phyloP scores from a whole-genome alignment of 2,113 vertebrate genomes.

The Centropus unirufus region DNA sequence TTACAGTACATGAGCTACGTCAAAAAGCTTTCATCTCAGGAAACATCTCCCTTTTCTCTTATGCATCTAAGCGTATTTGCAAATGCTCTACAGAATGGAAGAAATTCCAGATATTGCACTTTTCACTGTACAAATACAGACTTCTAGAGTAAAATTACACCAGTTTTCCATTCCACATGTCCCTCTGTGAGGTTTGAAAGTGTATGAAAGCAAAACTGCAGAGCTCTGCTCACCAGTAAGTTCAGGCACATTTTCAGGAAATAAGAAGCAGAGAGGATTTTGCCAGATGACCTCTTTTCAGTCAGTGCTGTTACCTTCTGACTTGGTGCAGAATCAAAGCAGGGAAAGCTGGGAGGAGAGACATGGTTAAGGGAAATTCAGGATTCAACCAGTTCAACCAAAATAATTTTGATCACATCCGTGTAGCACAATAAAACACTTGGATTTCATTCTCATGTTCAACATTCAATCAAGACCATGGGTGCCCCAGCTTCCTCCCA shows the following conservation, averaged over 20 bases:
- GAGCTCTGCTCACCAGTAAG: neutral
- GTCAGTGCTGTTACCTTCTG: neutral
- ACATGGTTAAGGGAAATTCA: neutral
- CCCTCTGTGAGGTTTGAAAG: neutral
- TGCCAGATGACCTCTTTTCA: neutral
- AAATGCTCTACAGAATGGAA: neutral
- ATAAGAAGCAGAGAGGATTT: neutral
- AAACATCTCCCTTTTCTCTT: neutral
- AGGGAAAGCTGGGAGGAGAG: neutral
- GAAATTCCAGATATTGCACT: neutral
- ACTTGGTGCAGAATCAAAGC: neutral
- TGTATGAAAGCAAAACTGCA: neutral
- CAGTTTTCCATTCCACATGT: neutral
- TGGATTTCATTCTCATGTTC: neutral
- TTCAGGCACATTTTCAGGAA: neutral
- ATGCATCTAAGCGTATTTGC: neutral
- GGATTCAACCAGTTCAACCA: neutral
- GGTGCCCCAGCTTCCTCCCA: neutral
- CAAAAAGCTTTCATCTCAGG: neutral
- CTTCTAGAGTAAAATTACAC: neutral
- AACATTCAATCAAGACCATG: fast-evolving
- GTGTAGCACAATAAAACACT: neutral
- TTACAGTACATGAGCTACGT: neutral
- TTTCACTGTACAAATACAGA: neutral
- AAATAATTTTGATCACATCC: fast-evolving